Evolutionary conservation across 2,113 vertebrate species (phyloP).

Genomic region (Tetrao urogallus): DNA sequence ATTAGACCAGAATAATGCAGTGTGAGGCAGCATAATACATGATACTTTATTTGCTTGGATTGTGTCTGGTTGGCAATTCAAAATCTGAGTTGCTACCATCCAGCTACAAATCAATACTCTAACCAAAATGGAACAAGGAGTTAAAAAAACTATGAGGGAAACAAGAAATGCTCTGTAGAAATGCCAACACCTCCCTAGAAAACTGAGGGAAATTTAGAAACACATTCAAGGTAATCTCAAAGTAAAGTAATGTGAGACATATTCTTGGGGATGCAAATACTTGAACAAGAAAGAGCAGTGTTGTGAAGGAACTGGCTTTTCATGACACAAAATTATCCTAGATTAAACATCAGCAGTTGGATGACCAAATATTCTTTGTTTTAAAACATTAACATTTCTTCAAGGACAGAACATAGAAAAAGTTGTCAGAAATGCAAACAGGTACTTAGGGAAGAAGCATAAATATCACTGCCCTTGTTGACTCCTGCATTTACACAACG

Average conservation of each 20-base stretch:
- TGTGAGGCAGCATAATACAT: background rate
- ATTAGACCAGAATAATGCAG: background rate
- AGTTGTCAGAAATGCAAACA: background rate
- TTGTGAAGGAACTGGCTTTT: background rate
- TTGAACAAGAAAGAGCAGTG: background rate
- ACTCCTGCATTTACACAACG: background rate
- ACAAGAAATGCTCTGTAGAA: background rate
- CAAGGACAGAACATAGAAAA: background rate
- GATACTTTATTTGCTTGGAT: background rate
- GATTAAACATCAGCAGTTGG: background rate
- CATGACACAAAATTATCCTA: background rate
- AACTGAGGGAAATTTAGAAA: background rate
- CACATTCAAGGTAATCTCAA: background rate
- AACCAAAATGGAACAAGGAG: background rate
- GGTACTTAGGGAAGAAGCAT: background rate
- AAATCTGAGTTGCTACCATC: background rate
- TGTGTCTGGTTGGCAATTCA: background rate
- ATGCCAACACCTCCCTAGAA: background rate
- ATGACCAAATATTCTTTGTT: background rate
- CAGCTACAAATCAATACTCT: background rate
- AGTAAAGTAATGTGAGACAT: background rate
- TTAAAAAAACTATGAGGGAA: background rate
- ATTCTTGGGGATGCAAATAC: background rate
- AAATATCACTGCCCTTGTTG: background rate
- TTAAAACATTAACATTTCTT: background rate